A percentile compares a stretch with the other conserved stretches of the same genome.
phyloP scores from a whole-genome alignment of 2,888 invertebrate genomes.

The Hyalella azteca region DNA sequence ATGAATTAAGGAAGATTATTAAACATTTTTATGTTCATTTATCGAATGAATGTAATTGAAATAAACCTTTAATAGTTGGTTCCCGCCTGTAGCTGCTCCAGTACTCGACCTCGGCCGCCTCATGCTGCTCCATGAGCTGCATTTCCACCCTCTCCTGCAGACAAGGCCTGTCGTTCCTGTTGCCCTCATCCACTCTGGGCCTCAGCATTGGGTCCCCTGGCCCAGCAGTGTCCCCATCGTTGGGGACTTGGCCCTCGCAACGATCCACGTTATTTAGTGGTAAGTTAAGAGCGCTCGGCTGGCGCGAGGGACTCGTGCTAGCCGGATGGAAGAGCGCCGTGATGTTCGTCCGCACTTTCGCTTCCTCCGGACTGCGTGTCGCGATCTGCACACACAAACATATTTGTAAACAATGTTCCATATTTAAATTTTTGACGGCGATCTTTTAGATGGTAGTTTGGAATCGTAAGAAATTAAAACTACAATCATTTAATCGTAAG shows the following conservation, averaged over 20 bases:
- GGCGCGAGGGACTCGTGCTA: neutral
- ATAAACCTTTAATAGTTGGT: neutral
- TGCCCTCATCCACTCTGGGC: slow-evolving; percentile 10
- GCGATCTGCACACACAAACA: neutral
- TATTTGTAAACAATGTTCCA: too few relatives aligned
- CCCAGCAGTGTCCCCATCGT: slow-evolving; percentile 30
- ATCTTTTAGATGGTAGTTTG: neutral
- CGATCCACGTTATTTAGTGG: neutral
- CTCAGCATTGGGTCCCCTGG: slow-evolving; percentile 35
- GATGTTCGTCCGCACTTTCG: slow-evolving; percentile 31
- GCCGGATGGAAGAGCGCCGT: neutral
- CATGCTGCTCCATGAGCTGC: neutral
- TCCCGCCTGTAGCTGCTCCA: slow-evolving; percentile 9
- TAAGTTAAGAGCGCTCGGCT: slow-evolving; percentile 17
- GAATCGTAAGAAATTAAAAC: neutral
- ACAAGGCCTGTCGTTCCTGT: neutral
- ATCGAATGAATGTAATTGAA: too few relatives aligned
- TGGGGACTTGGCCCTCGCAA: neutral
- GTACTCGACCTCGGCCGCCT: neutral
- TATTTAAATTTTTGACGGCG: too few relatives aligned
- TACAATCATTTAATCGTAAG: too few relatives aligned
- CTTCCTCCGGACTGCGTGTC: neutral
- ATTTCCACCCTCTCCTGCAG: slow-evolving; percentile 11
- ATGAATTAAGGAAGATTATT: too few relatives aligned
- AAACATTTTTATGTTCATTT: too few relatives aligned